phyloP scores from a whole-genome alignment of 2,888 invertebrate genomes.

The Thyatira batis region DNA sequence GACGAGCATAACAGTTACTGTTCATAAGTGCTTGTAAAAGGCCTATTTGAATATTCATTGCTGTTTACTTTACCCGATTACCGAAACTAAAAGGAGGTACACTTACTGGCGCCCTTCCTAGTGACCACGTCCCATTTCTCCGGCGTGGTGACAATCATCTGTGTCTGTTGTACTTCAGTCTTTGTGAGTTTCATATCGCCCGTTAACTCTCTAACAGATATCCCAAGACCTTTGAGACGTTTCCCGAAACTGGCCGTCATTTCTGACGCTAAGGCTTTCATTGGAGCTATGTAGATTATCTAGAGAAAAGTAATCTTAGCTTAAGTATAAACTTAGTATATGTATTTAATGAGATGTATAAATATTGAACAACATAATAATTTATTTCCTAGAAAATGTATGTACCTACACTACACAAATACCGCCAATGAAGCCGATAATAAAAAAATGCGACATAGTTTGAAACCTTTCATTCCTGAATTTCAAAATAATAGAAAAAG shows the following conservation, averaged over 20 bases:
- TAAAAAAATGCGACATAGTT: conserved; percentile 4
- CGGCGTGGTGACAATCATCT: conserved; percentile 99
- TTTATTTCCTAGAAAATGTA: too few relatives aligned
- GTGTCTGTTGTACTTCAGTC: conserved; percentile 95
- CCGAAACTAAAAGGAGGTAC: background rate
- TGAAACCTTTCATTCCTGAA: too few relatives aligned
- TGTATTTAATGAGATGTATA: too few relatives aligned
- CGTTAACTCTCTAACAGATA: conserved; percentile 95
- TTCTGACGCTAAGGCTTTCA: conserved; percentile 99
- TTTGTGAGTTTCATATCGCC: conserved; percentile 99
- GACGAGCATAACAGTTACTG: too few relatives aligned
- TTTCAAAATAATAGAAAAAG: too few relatives aligned
- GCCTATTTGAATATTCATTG: too few relatives aligned
- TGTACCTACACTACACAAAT: too few relatives aligned
- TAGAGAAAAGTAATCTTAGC: too few relatives aligned
- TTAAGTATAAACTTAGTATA: too few relatives aligned
- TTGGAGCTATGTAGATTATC: conserved; percentile 99
- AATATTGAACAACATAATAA: too few relatives aligned
- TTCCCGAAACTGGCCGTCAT: conserved; percentile 97
- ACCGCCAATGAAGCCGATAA: too few relatives aligned
- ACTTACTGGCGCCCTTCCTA: conserved; percentile 91
- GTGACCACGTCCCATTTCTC: conserved; percentile 99
- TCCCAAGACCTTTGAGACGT: conserved; percentile 87
- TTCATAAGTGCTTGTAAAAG: conserved; percentile 1
- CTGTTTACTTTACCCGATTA: too few relatives aligned